A percentile compares a stretch with the other conserved stretches of the same genome.
phyloP scores from a whole-genome alignment of 2,888 invertebrate genomes.

The Platycnemis pennipes region DNA sequence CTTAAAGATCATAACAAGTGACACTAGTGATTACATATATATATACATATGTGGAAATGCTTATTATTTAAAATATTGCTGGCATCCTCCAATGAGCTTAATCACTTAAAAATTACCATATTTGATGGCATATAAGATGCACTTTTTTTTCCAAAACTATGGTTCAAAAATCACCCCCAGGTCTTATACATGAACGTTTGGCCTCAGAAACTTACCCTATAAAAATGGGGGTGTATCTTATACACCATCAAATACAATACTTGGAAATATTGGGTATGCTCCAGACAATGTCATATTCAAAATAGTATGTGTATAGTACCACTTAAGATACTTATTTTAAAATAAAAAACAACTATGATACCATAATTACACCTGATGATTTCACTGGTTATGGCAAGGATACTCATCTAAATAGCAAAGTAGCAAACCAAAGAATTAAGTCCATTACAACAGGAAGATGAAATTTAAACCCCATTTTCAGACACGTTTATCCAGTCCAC shows the following conservation, averaged over 20 bases:
- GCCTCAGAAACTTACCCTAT: too few relatives aligned
- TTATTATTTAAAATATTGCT: background rate
- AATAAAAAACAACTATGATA: background rate
- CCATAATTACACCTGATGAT: background rate
- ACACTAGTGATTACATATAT: background rate
- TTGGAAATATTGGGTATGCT: background rate
- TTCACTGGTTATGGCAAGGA: background rate
- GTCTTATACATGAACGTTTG: too few relatives aligned
- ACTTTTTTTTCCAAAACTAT: too few relatives aligned
- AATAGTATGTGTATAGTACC: background rate
- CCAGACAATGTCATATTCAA: background rate
- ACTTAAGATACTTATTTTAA: background rate
- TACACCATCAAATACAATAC: too few relatives aligned
- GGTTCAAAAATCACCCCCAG: too few relatives aligned
- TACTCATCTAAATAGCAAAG: background rate
- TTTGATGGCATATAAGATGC: too few relatives aligned
- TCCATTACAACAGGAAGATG: background rate
- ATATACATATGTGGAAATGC: too few relatives aligned
- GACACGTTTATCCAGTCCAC: background rate
- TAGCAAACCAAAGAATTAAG: background rate
- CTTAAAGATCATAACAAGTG: background rate
- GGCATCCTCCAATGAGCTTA: background rate
- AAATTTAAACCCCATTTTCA: background rate
- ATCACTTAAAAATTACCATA: background rate
- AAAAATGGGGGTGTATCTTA: too few relatives aligned